Conservation (phyloP, 2,888 invertebrate genomes). For the Oscheius sp. region DNA sequence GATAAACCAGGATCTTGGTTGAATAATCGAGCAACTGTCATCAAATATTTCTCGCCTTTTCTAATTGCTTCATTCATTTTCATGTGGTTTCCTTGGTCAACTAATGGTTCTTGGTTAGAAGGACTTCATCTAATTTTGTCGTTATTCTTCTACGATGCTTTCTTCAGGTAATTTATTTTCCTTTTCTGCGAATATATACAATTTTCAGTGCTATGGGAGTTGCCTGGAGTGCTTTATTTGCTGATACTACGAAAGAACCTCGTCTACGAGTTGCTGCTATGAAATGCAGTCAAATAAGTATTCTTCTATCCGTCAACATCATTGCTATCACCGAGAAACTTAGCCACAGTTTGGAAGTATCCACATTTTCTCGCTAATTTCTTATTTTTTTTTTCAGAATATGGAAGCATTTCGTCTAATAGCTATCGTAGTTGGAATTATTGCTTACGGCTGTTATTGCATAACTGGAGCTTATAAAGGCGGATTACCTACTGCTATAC, state of each 20-base stretch:
- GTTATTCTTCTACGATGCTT: slow-evolving; percentile 75
- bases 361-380: background rate
- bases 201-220: slow-evolving; percentile 66
- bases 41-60: slow-evolving; percentile 74
- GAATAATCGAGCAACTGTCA: slow-evolving; percentile 73
- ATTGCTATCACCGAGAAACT: slow-evolving; percentile 67
- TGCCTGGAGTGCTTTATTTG: slow-evolving; percentile 70
- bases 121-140: slow-evolving; percentile 75
- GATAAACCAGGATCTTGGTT: slow-evolving; percentile 68
- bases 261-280: slow-evolving; percentile 72
- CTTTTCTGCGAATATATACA: background rate
- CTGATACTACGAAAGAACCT: slow-evolving; percentile 70
- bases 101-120: slow-evolving; percentile 57
- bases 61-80: slow-evolving; percentile 74
- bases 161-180: slow-evolving; percentile 71
- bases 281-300: slow-evolving; percentile 72
- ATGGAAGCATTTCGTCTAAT: slow-evolving; percentile 64
- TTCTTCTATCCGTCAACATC: slow-evolving; percentile 64
- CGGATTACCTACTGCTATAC: background rate
- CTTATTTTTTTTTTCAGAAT: slow-evolving; percentile 59
- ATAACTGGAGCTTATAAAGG: slow-evolving; percentile 25
- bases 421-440: slow-evolving; percentile 42
- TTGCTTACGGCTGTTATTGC: slow-evolving; percentile 56
- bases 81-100: slow-evolving; percentile 70
- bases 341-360: slow-evolving; percentile 67